A percentile compares a stretch with the other conserved stretches of the same genome.
Evolutionary conservation across 2,797 vertebrate genomes (phyloP).

Genomic region (Helarctos malayanus): DNA sequence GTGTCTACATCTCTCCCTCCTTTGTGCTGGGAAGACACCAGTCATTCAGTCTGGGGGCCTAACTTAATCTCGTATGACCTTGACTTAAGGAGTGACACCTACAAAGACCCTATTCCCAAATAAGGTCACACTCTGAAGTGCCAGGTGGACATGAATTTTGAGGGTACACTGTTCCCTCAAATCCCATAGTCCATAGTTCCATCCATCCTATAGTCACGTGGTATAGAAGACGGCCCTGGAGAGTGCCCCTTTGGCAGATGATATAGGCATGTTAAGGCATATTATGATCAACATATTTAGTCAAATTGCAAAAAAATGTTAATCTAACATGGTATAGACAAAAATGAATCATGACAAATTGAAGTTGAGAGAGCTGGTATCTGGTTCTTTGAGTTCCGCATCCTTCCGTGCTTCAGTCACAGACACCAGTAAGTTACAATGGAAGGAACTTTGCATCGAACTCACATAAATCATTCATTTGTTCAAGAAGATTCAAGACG

Average conservation of each 20-base stretch:
- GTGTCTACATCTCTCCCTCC: background rate
- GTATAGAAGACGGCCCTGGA: background rate
- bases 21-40: background rate
- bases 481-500: conserved; percentile 6
- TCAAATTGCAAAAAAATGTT: background rate
- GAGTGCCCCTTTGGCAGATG: background rate
- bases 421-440: background rate
- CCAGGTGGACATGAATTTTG: background rate
- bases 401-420: background rate
- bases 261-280: background rate
- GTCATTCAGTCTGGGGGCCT: background rate
- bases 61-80: background rate
- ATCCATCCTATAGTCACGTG: background rate
- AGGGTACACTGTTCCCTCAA: background rate
- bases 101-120: background rate
- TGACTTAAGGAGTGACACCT: background rate
- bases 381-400: background rate
- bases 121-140: background rate
- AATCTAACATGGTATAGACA: background rate
- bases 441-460: background rate
- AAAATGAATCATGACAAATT: background rate
- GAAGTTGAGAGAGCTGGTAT: background rate
- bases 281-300: background rate
- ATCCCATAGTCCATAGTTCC: no score
- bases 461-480: conserved; percentile 12